Conservation (phyloP, 2,797 vertebrate species). For the Bradypodion ventrale region DNA sequence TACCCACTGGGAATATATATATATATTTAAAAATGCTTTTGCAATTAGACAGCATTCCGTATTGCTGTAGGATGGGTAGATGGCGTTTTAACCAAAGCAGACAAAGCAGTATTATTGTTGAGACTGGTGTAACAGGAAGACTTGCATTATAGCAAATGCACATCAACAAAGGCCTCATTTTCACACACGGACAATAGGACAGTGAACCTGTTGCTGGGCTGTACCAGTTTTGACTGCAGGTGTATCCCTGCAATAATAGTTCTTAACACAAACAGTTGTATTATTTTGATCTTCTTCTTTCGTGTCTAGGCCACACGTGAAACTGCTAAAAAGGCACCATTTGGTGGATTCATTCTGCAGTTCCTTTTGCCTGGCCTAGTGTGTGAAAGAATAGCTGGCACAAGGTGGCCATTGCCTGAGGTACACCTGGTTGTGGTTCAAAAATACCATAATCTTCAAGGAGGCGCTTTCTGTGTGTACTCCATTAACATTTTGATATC, state of each 20-base stretch:
- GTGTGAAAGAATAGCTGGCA: too few relatives aligned
- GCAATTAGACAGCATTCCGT: constrained; percentile 6
- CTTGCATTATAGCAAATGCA: neutral
- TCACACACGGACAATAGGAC: neutral
- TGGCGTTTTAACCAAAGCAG: constrained; percentile 12
- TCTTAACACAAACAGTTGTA: neutral
- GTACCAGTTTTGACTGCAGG: neutral
- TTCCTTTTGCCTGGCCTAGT: too few relatives aligned
- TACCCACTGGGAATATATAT: neutral
- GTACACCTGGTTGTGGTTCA: too few relatives aligned
- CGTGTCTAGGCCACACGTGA: too few relatives aligned
- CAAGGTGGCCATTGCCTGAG: too few relatives aligned
- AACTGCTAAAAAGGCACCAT: too few relatives aligned
- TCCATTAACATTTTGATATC: neutral
- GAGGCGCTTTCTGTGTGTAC: too few relatives aligned
- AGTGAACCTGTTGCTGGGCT: neutral
- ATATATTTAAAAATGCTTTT: neutral
- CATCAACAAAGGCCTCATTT: neutral
- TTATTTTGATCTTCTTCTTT: too few relatives aligned
- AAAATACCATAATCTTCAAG: too few relatives aligned
- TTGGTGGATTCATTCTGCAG: too few relatives aligned
- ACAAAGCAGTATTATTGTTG: neutral
- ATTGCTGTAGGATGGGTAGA: constrained; percentile 7
- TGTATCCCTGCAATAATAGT: too few relatives aligned
- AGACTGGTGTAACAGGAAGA: neutral